These are phyloP conservation scores for Mesorhabditis sp. DNA, from an alignment of 2,888 invertebrate species.

Conservation along the genomic window DNA sequence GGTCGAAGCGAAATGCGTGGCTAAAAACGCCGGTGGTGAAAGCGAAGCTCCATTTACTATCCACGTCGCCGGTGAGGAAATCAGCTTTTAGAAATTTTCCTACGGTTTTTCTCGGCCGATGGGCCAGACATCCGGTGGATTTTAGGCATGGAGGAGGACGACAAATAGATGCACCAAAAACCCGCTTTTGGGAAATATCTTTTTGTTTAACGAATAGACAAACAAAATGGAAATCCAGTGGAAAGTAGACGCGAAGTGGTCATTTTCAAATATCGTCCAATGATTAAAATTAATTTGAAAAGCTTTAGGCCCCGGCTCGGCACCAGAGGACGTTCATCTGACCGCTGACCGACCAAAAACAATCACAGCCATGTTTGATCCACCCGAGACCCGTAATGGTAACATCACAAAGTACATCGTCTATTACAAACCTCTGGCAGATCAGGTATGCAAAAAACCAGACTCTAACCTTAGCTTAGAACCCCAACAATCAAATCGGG, in stretches of 20 bases:
- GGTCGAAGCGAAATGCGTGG: slow-evolving; percentile 45
- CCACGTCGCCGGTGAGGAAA: slow-evolving; percentile 40
- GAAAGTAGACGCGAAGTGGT: too few relatives aligned
- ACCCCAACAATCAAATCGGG: slow-evolving; percentile 47
- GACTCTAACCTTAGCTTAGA: slow-evolving; percentile 15
- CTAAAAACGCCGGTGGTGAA: slow-evolving; percentile 52
- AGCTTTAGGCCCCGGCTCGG: slow-evolving; percentile 46
- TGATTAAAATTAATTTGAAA: background rate
- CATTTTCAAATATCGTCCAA: too few relatives aligned
- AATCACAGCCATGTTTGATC: slow-evolving; percentile 50
- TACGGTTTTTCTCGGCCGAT: too few relatives aligned
- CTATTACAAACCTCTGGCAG: slow-evolving; percentile 56
- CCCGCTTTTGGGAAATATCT: too few relatives aligned
- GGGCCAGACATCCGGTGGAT: too few relatives aligned
- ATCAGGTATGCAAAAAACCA: slow-evolving; percentile 35
- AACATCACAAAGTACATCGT: slow-evolving; percentile 54
- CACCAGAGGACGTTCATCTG: slow-evolving; percentile 51
- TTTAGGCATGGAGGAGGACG: too few relatives aligned
- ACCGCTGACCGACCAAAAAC: slow-evolving; percentile 50
- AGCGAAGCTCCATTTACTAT: slow-evolving; percentile 47
- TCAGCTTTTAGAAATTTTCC: background rate
- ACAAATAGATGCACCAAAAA: too few relatives aligned
- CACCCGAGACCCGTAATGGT: slow-evolving; percentile 54
- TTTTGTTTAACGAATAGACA: too few relatives aligned
- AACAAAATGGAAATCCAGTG: too few relatives aligned